These are phyloP conservation scores for Zaprionus gabonicus DNA, from an alignment of 1,140 invertebrate species.

Conservation along the genomic window DNA sequence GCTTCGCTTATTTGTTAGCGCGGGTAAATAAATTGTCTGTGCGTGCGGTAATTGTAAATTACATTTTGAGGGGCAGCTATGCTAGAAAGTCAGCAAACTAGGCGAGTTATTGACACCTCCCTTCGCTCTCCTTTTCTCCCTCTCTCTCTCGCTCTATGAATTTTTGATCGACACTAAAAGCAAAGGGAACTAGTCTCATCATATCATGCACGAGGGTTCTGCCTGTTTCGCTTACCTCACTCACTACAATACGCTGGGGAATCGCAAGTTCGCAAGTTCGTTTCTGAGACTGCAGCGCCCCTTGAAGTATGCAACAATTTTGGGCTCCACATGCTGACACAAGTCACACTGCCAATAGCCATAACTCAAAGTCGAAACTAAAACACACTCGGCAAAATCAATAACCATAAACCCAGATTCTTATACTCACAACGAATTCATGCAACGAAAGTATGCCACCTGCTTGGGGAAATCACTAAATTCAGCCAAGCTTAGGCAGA, in stretches of 20 bases:
- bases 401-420: constrained; percentile 74
- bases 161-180: constrained; percentile 64
- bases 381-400: constrained; percentile 55
- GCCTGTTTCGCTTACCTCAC: constrained; percentile 1
- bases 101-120: constrained; percentile 76
- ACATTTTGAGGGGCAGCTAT: constrained; percentile 38
- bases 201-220: constrained; percentile 7
- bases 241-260: not conserved
- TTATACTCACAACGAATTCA: constrained; percentile 64
- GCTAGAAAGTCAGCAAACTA: constrained; percentile 46
- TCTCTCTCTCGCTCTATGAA: constrained; percentile 54
- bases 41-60: constrained; percentile 84
- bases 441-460: constrained; percentile 69
- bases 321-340: constrained; percentile 54
- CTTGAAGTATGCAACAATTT: constrained; percentile 62
- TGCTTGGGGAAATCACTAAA: constrained; percentile 81
- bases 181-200: constrained; percentile 2
- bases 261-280: constrained; percentile 19
- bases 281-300: constrained; percentile 17
- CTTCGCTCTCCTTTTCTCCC: constrained; percentile 34
- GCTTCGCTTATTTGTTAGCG: constrained; percentile 71
- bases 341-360: constrained; percentile 50
- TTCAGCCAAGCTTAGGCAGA: constrained; percentile 40
- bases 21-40: constrained; percentile 84
- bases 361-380: constrained; percentile 60